Evolutionary conservation across 2,888 invertebrate genomes (phyloP).

Genomic region (Ichneumon xanthorius): DNA sequence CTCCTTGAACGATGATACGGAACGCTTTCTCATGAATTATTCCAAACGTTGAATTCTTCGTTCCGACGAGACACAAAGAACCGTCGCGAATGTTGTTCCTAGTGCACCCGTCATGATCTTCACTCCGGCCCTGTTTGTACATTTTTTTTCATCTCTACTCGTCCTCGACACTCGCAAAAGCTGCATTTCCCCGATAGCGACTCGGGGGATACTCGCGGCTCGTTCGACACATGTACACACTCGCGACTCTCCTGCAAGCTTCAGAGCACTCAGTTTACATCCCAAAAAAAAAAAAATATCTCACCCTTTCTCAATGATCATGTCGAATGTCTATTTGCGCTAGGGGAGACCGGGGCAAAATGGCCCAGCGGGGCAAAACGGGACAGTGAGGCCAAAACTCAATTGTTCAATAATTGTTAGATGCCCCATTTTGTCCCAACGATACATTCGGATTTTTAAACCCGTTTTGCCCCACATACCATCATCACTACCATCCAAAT

Average conservation of each 20-base stretch:
- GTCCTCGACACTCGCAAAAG: constrained; percentile 14
- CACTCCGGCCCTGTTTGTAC: not conserved
- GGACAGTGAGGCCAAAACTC: too few species aligned
- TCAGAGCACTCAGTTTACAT: constrained; percentile 6
- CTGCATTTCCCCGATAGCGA: constrained; percentile 38
- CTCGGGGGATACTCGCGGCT: constrained; percentile 51
- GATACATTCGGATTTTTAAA: too few species aligned
- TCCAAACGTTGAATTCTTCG: constrained; percentile 35
- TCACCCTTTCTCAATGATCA: not conserved
- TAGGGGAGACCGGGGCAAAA: too few species aligned
- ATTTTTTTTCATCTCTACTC: not conserved
- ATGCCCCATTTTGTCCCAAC: too few species aligned
- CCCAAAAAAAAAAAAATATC: constrained; percentile 4
- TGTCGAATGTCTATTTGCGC: constrained; percentile 8
- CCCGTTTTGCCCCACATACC: too few species aligned
- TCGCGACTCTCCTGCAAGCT: constrained; percentile 30
- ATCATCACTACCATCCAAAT: too few species aligned
- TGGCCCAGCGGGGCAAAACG: too few species aligned
- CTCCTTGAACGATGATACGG: not conserved
- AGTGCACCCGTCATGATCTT: constrained; percentile 5
- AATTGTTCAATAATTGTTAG: too few species aligned
- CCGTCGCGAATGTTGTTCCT: constrained; percentile 21
- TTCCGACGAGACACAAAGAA: constrained; percentile 35
- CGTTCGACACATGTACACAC: constrained; percentile 30
- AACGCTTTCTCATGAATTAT: constrained; percentile 44